Evolutionary conservation across 2,888 invertebrate genomes (phyloP), one percentile per base, ranked within the genome.

Genomic region (Acleris literana): DNA sequence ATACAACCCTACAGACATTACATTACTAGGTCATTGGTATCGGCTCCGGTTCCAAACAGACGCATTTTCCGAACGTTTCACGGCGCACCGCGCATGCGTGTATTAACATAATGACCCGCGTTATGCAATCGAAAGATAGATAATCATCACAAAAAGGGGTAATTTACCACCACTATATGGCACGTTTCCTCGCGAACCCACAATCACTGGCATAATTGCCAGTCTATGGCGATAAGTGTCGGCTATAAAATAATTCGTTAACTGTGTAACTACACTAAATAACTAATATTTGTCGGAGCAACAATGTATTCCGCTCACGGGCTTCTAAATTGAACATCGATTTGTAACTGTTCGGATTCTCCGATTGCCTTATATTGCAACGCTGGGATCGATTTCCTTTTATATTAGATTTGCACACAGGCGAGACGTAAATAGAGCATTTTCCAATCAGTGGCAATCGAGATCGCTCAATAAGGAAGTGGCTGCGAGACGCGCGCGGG

Each of bases 391-490:
- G 56, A 61, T 61, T 66, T 66, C 65, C 65, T 56, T 58, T 65
- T 61, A 64, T 59, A 59, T 68, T 63, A n/a, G 16, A 49, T 48
- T 62, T 68, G 66, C 58, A 51, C 62, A 57, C 55, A 54, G 69
- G 55, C 43, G 51, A 49, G 29, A 62, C 68, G 66, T 60, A 61
- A 69, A 60, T 55, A 33, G 59, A 59, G 56, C 67, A 54, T 48
- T 63, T 68, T 66, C 62, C 70, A 72, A 71, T 71, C 70, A 64
- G 58, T 51, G 55, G 70, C 69, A 70, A 72, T 72, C 68, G 68
- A 75, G 82, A 83, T 75, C 79, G 76, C 71, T 76, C 81, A 82
- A 86, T 85, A 78, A 87, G 86, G 86, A 87, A 86, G 81, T 76
- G 74, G 75, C 68, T 66, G 59, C 48, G 63, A 70, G 72, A 73